A percentile compares a stretch with the other conserved stretches of the same genome.
Conservation (phyloP, 2,797 vertebrate genomes). For the Labeo calbasu region DNA sequence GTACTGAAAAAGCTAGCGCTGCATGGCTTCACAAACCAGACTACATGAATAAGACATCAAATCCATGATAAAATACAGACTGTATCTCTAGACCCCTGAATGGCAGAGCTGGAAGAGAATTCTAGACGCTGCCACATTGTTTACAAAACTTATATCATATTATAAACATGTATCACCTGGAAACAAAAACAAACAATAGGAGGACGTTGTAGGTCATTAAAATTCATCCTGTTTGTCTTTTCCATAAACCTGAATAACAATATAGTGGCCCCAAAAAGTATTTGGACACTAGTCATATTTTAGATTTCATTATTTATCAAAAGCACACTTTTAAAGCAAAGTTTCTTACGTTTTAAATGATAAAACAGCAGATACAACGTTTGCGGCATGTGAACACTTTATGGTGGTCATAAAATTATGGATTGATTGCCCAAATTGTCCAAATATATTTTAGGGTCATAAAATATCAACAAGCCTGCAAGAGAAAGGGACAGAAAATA, state of each 20-base stretch:
- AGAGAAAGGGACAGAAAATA: background rate
- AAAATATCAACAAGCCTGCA: background rate
- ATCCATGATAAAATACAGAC: conserved; percentile 55
- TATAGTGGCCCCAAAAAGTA: background rate
- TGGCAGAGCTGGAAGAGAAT: conserved; percentile 43
- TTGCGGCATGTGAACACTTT: background rate
- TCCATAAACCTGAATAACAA: background rate
- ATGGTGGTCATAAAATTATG: background rate
- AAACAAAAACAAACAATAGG: background rate
- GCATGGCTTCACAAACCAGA: conserved; percentile 43
- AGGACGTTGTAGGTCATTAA: background rate
- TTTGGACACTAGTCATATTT: background rate
- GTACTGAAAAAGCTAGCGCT: conserved; percentile 34
- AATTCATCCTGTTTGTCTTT: conserved; percentile 7
- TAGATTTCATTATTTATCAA: background rate
- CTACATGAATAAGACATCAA: conserved; percentile 60
- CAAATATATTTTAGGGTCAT: background rate
- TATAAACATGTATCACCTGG: background rate
- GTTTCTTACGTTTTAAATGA: background rate
- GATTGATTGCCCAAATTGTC: background rate
- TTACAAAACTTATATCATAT: no score
- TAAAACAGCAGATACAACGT: background rate
- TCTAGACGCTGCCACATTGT: background rate
- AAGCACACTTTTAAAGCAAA: background rate
- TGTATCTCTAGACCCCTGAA: conserved; percentile 7